Percentiles rank a stretch among this genome's conserved stretches.
Conservation (phyloP, 1,140 invertebrate genomes). For the Tribolium castaneum region DNA sequence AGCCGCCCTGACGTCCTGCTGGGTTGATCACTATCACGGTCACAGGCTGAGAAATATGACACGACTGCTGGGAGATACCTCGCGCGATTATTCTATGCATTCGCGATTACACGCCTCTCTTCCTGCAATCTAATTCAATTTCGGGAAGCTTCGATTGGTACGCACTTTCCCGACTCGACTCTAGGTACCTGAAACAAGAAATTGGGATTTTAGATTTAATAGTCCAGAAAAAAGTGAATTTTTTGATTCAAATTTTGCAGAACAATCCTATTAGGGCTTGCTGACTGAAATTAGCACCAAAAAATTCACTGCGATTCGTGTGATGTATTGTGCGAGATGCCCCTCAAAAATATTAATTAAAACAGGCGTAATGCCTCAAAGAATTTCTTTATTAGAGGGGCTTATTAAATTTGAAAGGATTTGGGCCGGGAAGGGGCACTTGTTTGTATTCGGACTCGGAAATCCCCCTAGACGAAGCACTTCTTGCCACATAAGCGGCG, state of each 20-base stretch:
- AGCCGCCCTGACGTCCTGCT: slow-evolving; percentile 49
- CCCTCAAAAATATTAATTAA: slow-evolving; percentile 30
- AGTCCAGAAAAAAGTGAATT: too few species aligned
- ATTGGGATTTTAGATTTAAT: not conserved
- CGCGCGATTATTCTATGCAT: slow-evolving; percentile 38
- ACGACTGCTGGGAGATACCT: slow-evolving; percentile 36
- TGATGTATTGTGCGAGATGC: not conserved
- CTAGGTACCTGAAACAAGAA: slow-evolving; percentile 27
- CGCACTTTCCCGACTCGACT: not conserved
- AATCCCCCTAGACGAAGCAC: slow-evolving; percentile 14
- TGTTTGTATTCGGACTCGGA: slow-evolving; percentile 32
- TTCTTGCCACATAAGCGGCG: slow-evolving; percentile 27
- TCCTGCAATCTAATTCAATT: not conserved
- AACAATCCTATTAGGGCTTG: too few species aligned
- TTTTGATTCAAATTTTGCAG: too few species aligned
- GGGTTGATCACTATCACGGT: slow-evolving; percentile 39
- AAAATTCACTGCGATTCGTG: not conserved
- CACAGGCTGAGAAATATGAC: slow-evolving; percentile 41
- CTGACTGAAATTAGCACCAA: too few species aligned
- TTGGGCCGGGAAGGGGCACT: slow-evolving; percentile 8
- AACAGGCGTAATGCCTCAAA: slow-evolving; percentile 35
- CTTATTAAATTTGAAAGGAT: slow-evolving; percentile 40
- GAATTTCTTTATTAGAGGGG: slow-evolving; percentile 21
- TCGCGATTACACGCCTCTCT: not conserved
- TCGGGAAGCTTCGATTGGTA: not conserved